phyloP scores from a whole-genome alignment of 1,140 invertebrate species.

The Trialeurodes vaporariorum region DNA sequence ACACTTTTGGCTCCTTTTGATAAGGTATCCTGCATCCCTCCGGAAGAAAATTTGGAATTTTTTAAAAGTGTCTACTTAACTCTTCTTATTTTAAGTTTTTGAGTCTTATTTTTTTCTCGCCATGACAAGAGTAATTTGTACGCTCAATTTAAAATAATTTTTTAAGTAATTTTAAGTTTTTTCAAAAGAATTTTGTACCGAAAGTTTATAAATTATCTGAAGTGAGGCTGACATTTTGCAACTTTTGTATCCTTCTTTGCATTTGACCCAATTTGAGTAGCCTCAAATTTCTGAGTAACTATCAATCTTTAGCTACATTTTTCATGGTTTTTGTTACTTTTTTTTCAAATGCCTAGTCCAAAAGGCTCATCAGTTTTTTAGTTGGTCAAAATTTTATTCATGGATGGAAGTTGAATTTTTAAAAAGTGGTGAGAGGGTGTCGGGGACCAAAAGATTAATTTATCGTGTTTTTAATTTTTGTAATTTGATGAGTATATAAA shows the following conservation, averaged over 20 bases:
- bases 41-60: background rate
- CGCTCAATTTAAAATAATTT: background rate
- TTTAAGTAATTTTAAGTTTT: background rate
- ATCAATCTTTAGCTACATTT: no score
- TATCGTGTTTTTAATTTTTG: conserved; percentile 1
- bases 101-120: background rate
- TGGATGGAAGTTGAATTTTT: background rate
- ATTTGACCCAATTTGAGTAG: no score
- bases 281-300: no score
- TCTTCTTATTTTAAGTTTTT: background rate
- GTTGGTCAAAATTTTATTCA: background rate
- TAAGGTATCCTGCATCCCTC: background rate
- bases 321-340: background rate
- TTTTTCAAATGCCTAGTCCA: background rate
- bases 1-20: no score
- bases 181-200: background rate
- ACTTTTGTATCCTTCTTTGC: no score
- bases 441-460: background rate
- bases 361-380: background rate
- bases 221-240: no score
- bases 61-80: background rate
- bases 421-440: background rate
- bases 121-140: background rate
- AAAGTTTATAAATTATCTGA: no score
- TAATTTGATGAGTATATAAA: background rate